Percentiles rank a stretch among this genome's conserved stretches.
phyloP scores from a whole-genome alignment of 1,140 invertebrate species.

The Tribolium madens region DNA sequence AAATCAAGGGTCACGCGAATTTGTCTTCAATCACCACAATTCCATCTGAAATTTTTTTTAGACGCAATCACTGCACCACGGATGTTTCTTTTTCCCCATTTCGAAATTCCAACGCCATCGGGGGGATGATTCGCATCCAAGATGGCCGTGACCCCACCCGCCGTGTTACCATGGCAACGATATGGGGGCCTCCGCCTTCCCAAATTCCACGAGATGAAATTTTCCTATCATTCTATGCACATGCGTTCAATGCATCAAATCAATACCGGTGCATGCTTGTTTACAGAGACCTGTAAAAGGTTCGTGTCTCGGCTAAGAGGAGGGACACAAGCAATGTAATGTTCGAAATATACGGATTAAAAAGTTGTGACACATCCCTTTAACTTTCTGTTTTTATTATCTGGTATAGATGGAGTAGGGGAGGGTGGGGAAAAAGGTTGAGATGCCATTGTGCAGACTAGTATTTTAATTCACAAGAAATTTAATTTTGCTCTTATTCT shows the following conservation, averaged over 20 bases:
- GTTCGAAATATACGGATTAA: not conserved
- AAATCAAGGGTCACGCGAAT: slow-evolving; percentile 57
- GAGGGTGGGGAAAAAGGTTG: too few relatives aligned
- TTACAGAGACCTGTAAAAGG: slow-evolving; percentile 6
- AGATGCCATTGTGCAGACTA: too few relatives aligned
- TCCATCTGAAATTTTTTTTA: not conserved
- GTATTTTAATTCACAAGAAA: too few relatives aligned
- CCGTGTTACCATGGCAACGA: slow-evolving; percentile 61
- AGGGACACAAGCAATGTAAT: not conserved
- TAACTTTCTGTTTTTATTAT: slow-evolving; percentile 35
- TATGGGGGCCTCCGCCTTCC: slow-evolving; percentile 37
- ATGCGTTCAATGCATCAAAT: slow-evolving; percentile 60
- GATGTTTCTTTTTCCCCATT: not conserved
- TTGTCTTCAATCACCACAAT: not conserved
- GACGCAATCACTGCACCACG: not conserved
- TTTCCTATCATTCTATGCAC: slow-evolving; percentile 52
- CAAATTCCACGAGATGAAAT: slow-evolving; percentile 33
- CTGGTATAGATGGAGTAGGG: too few relatives aligned
- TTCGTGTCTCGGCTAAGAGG: not conserved
- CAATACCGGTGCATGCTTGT: slow-evolving; percentile 52
- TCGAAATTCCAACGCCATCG: not conserved
- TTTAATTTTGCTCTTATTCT: too few relatives aligned
- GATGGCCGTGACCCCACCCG: slow-evolving; percentile 63
- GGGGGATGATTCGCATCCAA: slow-evolving; percentile 56
- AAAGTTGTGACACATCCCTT: slow-evolving; percentile 22